Conservation (phyloP, 1,140 invertebrate genomes). For the Phortica variegata region DNA sequence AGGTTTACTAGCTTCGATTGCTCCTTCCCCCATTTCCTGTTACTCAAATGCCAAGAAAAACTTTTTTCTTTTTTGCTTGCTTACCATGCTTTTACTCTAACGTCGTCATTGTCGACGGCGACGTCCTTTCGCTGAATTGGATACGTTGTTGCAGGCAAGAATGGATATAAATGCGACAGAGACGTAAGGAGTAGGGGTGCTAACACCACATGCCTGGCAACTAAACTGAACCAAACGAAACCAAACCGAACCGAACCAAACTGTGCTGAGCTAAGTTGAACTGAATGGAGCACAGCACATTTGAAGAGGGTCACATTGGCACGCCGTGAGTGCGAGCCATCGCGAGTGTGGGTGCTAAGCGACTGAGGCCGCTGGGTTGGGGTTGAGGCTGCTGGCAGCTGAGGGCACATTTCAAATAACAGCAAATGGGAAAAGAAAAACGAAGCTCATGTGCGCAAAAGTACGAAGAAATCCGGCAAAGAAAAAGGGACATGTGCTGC, state of each 20-base stretch:
- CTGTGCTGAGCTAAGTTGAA: no score
- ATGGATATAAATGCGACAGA: slow-evolving; percentile 6
- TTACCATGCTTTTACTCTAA: slow-evolving; percentile 33
- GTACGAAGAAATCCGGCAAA: slow-evolving; percentile 35
- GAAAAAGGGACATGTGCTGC: slow-evolving; percentile 17
- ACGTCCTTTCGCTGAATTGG: slow-evolving; percentile 41
- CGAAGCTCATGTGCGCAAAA: slow-evolving; percentile 19
- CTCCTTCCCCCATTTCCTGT: slow-evolving; percentile 39
- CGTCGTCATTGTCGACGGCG: slow-evolving; percentile 2
- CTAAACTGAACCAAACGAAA: no score
- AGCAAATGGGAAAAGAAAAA: slow-evolving; percentile 53
- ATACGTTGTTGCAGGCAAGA: slow-evolving; percentile 41
- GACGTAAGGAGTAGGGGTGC: slow-evolving; percentile 24
- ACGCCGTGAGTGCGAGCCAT: no score
- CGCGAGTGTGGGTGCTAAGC: no score
- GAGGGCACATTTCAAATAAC: neutral
- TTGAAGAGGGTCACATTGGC: slow-evolving; percentile 45
- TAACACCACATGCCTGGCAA: slow-evolving; percentile 44
- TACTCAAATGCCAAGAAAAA: slow-evolving; percentile 54
- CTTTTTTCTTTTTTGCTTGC: slow-evolving; percentile 33
- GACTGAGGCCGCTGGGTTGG: no score
- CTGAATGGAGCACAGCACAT: slow-evolving; percentile 21
- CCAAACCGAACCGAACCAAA: no score
- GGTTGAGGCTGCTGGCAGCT: slow-evolving; percentile 1
- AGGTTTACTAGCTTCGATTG: no score